Evolutionary conservation across 2,797 vertebrate species (phyloP), one percentile per base, ranked within the genome.

Genomic region (Atherinosoma microstoma): DNA sequence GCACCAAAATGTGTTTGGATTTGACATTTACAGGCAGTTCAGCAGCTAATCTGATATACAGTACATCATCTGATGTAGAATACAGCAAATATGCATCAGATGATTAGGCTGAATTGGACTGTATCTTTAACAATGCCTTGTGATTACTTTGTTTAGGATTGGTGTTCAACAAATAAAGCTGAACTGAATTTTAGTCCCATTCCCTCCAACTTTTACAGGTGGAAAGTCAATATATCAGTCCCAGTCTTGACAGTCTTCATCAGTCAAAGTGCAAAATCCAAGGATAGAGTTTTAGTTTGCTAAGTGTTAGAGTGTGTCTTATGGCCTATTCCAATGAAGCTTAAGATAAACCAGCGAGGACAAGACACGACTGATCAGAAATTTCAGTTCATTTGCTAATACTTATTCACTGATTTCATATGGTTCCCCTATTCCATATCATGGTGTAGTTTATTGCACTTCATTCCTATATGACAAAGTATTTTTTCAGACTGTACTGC

Each of bases 1-100:
- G 38, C 59, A 58, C 56, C 47, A 38, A 61, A 79, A 70, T 57
- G 69, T 71, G 73, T 81, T 76, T 80, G 76, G 76, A 73, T 70
- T 20, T 84, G 74, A 86, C 87, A 75, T 78, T 84, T 56, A 66
- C 51, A 59, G 83, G 81, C 81, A 90, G 86, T 53, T 87, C 79
- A 40, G 76, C n/a, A 8, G 49, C 80, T 89, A 78, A 90, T 91
- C 81, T 72, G 38, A 86, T 84, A 85, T 59, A 83, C 57, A 76
- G 67, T 49, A 49, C 84, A 72, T 80, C 81, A 79, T 77, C 83
- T 80, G 71, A 77, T 75, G 76, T 64, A 83, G 71, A 57, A 64
- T 67, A 74, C 67, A 70, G 53, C 62, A 57, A 66, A 64, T 78
- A 42, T 40, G 13, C 3, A 40, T 16, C 13, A 40, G 38, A 16